phyloP scores from a whole-genome alignment of 2,113 vertebrate genomes.

The Xenopus tropicalis region DNA sequence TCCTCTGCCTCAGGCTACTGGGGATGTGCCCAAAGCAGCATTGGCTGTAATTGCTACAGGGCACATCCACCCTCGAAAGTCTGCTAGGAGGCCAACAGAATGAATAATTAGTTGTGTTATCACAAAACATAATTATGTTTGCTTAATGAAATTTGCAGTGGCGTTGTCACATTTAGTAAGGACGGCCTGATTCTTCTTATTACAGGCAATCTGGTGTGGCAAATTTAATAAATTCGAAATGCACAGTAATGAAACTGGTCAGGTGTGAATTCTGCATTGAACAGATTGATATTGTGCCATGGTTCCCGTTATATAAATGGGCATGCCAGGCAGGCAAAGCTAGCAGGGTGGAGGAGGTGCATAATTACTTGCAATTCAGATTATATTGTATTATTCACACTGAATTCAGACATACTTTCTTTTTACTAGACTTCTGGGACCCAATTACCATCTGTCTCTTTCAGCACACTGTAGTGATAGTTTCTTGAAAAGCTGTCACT shows the following conservation, averaged over 20 bases:
- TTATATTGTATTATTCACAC: background rate
- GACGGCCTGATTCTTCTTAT: slow-evolving; percentile 26
- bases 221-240: slow-evolving; percentile 41
- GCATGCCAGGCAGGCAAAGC: background rate
- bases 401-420: slow-evolving; percentile 17
- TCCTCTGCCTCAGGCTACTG: no score
- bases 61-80: slow-evolving; percentile 17
- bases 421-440: slow-evolving; percentile 18
- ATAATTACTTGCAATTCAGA: slow-evolving; percentile 6
- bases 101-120: slow-evolving; percentile 44
- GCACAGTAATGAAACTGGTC: slow-evolving; percentile 41
- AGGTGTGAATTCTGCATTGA: slow-evolving; percentile 34
- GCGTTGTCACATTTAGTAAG: slow-evolving; percentile 40
- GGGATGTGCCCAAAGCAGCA: background rate
- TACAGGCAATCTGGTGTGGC: slow-evolving; percentile 39
- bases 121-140: slow-evolving; percentile 44
- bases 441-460: background rate
- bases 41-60: slow-evolving; percentile 25
- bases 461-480: background rate
- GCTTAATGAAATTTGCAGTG: slow-evolving; percentile 42
- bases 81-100: slow-evolving; percentile 30
- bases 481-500: slow-evolving; percentile 17
- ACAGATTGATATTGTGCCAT: slow-evolving; percentile 3
- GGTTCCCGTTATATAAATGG: background rate
- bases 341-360: background rate